A percentile compares a stretch with the other conserved stretches of the same genome.
These are phyloP conservation scores for Pao palembangensis DNA, from an alignment of 2,113 vertebrate genomes.

Conservation along the genomic window DNA sequence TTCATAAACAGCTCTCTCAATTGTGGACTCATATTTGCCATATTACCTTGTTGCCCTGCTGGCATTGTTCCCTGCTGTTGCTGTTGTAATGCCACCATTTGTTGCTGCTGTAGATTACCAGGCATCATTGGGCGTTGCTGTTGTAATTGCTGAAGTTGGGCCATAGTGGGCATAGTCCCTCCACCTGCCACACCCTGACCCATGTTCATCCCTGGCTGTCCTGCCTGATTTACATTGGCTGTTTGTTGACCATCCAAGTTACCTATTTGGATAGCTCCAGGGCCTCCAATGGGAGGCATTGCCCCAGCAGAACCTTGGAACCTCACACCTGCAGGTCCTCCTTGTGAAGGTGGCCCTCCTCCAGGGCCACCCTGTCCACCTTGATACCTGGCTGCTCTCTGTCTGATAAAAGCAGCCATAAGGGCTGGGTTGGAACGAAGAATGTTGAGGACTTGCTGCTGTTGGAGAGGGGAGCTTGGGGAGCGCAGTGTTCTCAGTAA, in stretches of 20 bases:
- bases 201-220: constrained; percentile 85
- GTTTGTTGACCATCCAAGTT: constrained; percentile 70
- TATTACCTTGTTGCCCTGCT: constrained; percentile 78
- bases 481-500: constrained; percentile 75
- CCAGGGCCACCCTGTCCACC: constrained; percentile 70
- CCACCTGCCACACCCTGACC: constrained; percentile 59
- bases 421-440: constrained; percentile 96
- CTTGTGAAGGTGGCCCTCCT: constrained; percentile 62
- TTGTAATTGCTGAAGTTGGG: constrained; percentile 77
- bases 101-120: constrained; percentile 75
- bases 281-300: constrained; percentile 53
- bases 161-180: constrained; percentile 78
- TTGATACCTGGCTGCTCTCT: constrained; percentile 88
- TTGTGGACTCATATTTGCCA: constrained; percentile 76
- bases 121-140: constrained; percentile 76
- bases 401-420: constrained; percentile 95
- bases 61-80: constrained; percentile 82
- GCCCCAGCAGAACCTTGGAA: constrained; percentile 77
- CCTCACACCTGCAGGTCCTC: constrained; percentile 65
- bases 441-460: constrained; percentile 93
- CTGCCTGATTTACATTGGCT: constrained; percentile 62
- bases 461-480: constrained; percentile 80
- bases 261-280: constrained; percentile 58
- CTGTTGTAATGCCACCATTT: constrained; percentile 70
- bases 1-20: constrained; percentile 86